Evolutionary conservation across 1,140 invertebrate genomes (phyloP), one percentile per base, ranked within the genome.

Genomic region (Sarcophaga peregrina): DNA sequence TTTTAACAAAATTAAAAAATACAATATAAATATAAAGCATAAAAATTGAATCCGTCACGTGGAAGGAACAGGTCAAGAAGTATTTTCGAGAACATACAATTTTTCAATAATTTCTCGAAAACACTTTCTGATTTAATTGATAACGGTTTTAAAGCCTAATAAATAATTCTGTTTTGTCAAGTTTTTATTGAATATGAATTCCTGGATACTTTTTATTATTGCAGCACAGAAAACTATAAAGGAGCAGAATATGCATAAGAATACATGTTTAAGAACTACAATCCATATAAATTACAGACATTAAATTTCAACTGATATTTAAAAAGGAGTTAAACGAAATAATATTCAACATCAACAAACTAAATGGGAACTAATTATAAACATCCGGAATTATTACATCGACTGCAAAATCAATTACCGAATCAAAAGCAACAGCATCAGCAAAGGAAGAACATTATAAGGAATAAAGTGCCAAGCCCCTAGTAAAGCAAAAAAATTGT

Each of bases 391-490:
- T 68, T 68, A 68, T n/a, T n/a, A n/a, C 9, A 68, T 17, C 62
- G 62, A 68, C 62, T 20, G 20, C 62, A 68, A 25, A 5, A 68
- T 68, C 62, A 68, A 68, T 20, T 20, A 68, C 62, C 58, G 11
- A 81, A 62, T 7, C 4, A 81, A 37, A 62, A 81, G 37, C 45
- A 81, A 54, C n/a, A 76, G n/a, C 25, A 48, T 20, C 47, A 20
- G 10, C 47, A 80, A 17, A 80, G 45, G 45, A 45, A 15, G 8
- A 46, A 78, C 13, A 78, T 37, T 37, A 37, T 20, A 20, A 25
- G 9, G 47, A 46, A 81, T 48, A 45, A 81, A 81, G 80, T 81
- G 80, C 80, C 80, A 81, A 81, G 52, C 58, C 80, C 80, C 80
- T 68, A 68, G 62, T 68, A 68, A 37, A 37, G n/a, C n/a, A 20